These are phyloP conservation scores for Syndactyla subalaris DNA, from an alignment of 2,797 vertebrate species.

Conservation along the genomic window DNA sequence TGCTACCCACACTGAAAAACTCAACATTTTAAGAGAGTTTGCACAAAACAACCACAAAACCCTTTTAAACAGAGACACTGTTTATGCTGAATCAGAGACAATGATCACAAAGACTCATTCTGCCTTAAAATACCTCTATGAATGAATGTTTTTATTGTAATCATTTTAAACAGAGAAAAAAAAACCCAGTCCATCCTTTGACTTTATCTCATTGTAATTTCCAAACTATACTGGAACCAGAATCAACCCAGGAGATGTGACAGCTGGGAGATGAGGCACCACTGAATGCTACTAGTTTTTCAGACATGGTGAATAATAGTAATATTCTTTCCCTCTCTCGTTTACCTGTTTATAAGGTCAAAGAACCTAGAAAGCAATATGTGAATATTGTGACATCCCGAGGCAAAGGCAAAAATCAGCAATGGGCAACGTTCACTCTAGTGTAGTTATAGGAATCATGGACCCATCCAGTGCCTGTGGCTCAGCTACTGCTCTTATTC, in stretches of 20 bases:
- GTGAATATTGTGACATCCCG: neutral
- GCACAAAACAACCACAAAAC: neutral
- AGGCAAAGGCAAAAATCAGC: slow-evolving; percentile 2
- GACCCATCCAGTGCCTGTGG: neutral
- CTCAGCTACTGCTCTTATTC: neutral
- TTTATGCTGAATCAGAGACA: neutral
- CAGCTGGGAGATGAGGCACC: neutral
- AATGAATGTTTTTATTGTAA: neutral
- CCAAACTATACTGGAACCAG: neutral
- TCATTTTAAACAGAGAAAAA: neutral
- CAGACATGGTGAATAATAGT: neutral
- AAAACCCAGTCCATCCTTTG: neutral
- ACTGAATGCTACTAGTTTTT: neutral
- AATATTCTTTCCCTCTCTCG: neutral
- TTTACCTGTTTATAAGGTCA: slow-evolving; percentile 29
- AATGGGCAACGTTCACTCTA: slow-evolving; percentile 61
- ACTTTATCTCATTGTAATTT: neutral
- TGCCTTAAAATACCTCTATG: neutral
- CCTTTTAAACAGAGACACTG: neutral
- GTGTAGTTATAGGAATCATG: neutral
- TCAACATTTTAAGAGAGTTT: neutral
- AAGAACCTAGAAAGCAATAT: slow-evolving; percentile 3
- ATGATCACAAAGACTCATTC: neutral
- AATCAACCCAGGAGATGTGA: neutral
- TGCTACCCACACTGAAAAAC: neutral